Percentiles rank a stretch among this genome's conserved stretches.
These are phyloP conservation scores for Gallinago media DNA, from an alignment of 2,113 vertebrate genomes.

Conservation along the genomic window DNA sequence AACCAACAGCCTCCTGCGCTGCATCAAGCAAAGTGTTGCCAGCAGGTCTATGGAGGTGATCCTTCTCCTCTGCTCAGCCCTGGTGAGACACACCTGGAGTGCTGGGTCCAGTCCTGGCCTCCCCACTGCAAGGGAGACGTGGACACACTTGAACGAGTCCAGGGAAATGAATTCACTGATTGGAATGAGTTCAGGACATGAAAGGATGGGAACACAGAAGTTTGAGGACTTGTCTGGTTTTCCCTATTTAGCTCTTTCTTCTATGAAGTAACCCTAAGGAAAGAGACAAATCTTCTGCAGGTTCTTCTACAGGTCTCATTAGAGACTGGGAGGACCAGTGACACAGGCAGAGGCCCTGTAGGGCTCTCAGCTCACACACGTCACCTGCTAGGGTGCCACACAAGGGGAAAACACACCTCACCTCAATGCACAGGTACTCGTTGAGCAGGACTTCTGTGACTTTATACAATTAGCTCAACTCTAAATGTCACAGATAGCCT, in stretches of 20 bases:
- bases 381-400: background rate
- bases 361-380: background rate
- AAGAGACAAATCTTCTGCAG: background rate
- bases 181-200: background rate
- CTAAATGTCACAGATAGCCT: background rate
- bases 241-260: background rate
- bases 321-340: background rate
- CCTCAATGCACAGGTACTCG: accelerated
- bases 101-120: background rate
- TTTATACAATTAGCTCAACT: background rate
- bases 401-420: background rate
- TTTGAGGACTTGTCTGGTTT: background rate
- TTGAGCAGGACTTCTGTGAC: background rate
- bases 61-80: background rate
- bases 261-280: background rate
- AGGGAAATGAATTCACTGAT: background rate
- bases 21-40: background rate
- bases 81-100: background rate
- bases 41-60: background rate
- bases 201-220: background rate
- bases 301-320: background rate
- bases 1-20: background rate
- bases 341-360: background rate
- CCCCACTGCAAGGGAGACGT: background rate
- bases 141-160: background rate